Conservation (phyloP, 2,797 vertebrate species). For the Scolopax rusticola region DNA sequence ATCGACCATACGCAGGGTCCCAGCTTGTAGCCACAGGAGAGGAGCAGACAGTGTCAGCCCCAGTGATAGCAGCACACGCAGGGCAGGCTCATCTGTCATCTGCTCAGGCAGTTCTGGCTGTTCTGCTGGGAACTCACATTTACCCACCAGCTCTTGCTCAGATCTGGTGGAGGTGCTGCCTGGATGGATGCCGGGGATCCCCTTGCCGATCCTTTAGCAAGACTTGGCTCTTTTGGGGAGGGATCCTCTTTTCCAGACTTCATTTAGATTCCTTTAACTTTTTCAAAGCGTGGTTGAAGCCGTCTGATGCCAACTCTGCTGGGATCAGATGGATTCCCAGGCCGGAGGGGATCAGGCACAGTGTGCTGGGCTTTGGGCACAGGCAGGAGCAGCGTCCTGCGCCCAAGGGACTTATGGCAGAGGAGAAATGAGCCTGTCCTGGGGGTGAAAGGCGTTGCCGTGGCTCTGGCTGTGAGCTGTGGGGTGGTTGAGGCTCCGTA, state of each 20-base stretch:
- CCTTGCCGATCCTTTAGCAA: accelerated
- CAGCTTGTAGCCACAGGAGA: accelerated
- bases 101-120: background rate
- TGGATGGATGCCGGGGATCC: background rate
- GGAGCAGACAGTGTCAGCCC: accelerated
- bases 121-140: accelerated
- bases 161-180: background rate
- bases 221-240: accelerated
- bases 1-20: accelerated
- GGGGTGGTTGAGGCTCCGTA: background rate
- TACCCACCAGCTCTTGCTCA: background rate
- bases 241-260: background rate
- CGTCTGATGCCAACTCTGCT: background rate
- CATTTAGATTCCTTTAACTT: background rate
- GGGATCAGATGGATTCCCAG: background rate
- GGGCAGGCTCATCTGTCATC: background rate
- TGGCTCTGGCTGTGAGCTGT: background rate
- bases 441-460: background rate
- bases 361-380: accelerated
- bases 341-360: accelerated
- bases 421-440: accelerated
- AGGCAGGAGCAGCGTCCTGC: background rate
- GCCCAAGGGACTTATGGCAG: accelerated
- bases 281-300: accelerated
- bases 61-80: background rate